phyloP scores from a whole-genome alignment of 2,113 vertebrate species.

The Microtus richardsoni region DNA sequence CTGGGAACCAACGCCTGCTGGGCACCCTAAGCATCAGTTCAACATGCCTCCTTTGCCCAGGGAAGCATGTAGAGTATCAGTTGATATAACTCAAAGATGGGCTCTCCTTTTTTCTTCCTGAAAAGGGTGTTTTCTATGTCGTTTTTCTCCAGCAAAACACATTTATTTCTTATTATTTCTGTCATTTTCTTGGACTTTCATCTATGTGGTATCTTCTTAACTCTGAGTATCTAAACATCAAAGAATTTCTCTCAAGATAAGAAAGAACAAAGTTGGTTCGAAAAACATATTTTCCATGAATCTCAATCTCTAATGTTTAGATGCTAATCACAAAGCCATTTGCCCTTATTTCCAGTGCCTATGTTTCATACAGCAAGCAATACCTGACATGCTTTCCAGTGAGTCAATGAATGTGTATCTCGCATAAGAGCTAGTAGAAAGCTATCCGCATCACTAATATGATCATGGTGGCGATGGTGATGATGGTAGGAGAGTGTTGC shows the following conservation, averaged over 20 bases:
- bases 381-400: not conserved
- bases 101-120: not conserved
- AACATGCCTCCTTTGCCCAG: not conserved
- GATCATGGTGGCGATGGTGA: not conserved
- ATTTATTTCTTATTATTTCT: slow-evolving; percentile 3
- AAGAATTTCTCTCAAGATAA: slow-evolving; percentile 57
- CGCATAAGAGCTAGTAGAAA: not conserved
- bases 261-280: slow-evolving; percentile 51
- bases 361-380: not conserved
- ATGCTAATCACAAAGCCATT: slow-evolving; percentile 30
- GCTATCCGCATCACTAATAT: not conserved
- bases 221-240: slow-evolving; percentile 65
- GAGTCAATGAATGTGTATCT: not conserved
- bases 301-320: slow-evolving; percentile 7
- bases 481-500: not conserved
- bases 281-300: slow-evolving; percentile 48
- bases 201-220: slow-evolving; percentile 53
- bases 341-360: not conserved
- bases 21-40: not conserved
- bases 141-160: not conserved
- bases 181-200: slow-evolving; percentile 69
- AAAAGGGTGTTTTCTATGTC: not conserved
- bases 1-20: not conserved
- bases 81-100: not conserved
- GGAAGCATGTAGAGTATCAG: not conserved